Evolutionary conservation across 2,888 invertebrate genomes (phyloP).

Genomic region (Chrysodeixis includens): DNA sequence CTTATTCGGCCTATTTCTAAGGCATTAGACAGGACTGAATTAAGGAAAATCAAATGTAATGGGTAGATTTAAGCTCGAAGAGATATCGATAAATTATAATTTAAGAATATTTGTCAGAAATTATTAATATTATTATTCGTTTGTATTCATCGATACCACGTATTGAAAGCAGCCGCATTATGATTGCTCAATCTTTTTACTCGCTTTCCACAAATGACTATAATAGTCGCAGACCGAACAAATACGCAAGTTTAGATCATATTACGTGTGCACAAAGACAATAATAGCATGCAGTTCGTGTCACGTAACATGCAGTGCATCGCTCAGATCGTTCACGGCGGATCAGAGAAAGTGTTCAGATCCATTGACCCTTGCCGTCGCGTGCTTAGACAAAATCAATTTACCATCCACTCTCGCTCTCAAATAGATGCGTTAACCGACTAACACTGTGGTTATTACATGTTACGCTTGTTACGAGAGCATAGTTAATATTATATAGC

Average conservation of each 20-base stretch:
- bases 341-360: slow-evolving; percentile 79
- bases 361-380: slow-evolving; percentile 80
- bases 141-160: slow-evolving; percentile 13
- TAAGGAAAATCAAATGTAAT: too few species aligned
- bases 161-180: slow-evolving; percentile 34
- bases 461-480: slow-evolving; percentile 77
- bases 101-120: background rate
- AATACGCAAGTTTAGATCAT: slow-evolving; percentile 42
- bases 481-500: slow-evolving; percentile 73
- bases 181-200: slow-evolving; percentile 42
- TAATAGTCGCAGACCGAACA: slow-evolving; percentile 21
- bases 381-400: slow-evolving; percentile 85
- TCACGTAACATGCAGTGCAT: slow-evolving; percentile 56
- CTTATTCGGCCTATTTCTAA: background rate
- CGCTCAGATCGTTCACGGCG: slow-evolving; percentile 56
- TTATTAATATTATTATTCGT: background rate
- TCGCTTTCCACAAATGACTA: slow-evolving; percentile 47
- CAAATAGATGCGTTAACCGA: slow-evolving; percentile 71
- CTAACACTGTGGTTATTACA: slow-evolving; percentile 69
- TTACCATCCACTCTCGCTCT: slow-evolving; percentile 83
- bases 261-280: slow-evolving; percentile 43
- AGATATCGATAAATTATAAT: background rate
- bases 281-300: slow-evolving; percentile 51
- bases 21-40: background rate
- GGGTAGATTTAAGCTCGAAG: too few species aligned